Base-by-base conservation (phyloP, 2,888 invertebrate genomes). In the Phyllotreta striolata region DNA sequence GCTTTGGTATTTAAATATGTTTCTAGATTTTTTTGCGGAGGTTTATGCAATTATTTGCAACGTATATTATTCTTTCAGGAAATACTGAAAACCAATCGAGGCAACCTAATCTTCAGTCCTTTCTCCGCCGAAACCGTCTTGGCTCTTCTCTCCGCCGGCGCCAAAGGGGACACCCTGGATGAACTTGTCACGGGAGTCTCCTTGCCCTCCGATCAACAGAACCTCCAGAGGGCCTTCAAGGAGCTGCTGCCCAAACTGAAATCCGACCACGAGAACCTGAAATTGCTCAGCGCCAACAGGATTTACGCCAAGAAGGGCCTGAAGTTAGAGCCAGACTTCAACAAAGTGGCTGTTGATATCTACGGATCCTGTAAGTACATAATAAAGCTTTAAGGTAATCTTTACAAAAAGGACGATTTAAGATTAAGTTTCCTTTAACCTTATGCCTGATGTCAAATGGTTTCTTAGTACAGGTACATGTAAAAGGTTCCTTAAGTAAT, bases 251-350 rank as follows among this genome's bases (percentile, higher is more conserved):
- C 74, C 10, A 44, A 65, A 24, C 63, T 77, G 4, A 67, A 69
- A 39, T 62, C 47, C 8, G 66, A 63, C 6, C 59, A 66, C 9
- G 68, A 72, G 4, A 56, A 70, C 3, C 62, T 73, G 44, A 72
- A 68, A 9, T 67, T 81, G 1, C 67, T 68, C 0, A 67, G 75
- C 0, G 79, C 80, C 5, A 80, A 80, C 63, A 89, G 88, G 70
- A 82, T 93, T 4, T 94, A 88, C 75, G 80, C 89, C 0, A 85
- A 85, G 70, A 44, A 76, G 5, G 83, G 83, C 1, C 84, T 86
- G 54, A 76, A 82, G 8, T 71, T 92, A 1, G 82, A 85, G n/a
- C 74, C 84, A 0, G 76, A 82, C 10, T 88, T 88, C 67, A 83
- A 86, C 70, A 80, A 83, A 6, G 79, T 87, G 41, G 87, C 91